phyloP scores from a whole-genome alignment of 2,113 vertebrate genomes.

The Labrus mixtus region DNA sequence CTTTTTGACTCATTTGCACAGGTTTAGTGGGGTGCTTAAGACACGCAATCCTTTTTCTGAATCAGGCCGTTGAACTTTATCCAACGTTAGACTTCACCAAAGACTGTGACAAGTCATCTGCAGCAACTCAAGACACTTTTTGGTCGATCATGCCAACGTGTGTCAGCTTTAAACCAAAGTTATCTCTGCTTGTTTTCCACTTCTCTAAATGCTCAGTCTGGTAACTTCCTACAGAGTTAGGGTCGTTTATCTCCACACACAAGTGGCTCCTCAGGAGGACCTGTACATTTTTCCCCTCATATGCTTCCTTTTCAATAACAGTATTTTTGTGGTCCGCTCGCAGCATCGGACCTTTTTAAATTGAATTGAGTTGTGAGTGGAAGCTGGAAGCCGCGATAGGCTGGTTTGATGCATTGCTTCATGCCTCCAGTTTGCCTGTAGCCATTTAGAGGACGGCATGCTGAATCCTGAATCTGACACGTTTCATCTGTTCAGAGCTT shows the following conservation, averaged over 20 bases:
- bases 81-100: no score
- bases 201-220: no score
- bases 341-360: not conserved
- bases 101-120: no score
- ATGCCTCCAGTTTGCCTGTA: conserved; percentile 17
- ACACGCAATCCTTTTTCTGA: no score
- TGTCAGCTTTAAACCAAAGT: no score
- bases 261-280: not conserved
- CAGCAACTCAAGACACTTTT: no score
- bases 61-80: no score
- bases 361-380: conserved; percentile 7
- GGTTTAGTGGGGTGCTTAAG: no score
- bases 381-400: conserved; percentile 15
- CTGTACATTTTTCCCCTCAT: not conserved
- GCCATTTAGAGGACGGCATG: conserved; percentile 13
- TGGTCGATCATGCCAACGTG: no score
- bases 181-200: no score
- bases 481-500: conserved; percentile 13
- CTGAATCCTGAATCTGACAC: conserved; percentile 12
- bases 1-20: no score
- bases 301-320: not conserved
- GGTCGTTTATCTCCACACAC: not conserved
- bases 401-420: conserved; percentile 39
- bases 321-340: not conserved
- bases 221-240: not conserved